Evolutionary conservation across 2,113 vertebrate species (phyloP), one percentile per base, ranked within the genome.

Genomic region (Triplophysa dalaica): DNA sequence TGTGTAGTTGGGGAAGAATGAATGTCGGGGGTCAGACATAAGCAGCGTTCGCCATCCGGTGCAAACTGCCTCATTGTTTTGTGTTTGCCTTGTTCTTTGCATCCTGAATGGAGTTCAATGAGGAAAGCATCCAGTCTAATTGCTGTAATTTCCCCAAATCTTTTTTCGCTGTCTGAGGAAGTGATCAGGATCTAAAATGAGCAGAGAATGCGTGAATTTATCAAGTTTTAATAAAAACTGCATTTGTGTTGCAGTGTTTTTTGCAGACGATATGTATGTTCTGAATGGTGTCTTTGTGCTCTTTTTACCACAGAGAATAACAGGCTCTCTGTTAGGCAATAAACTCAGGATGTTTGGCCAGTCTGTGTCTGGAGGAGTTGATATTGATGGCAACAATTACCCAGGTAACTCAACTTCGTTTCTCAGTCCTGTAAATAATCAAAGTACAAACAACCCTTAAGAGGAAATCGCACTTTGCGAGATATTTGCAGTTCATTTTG

Each of bases 381-480:
- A 96, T 88, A 90, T 89, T 78, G 95, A 96, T 88, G 87, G 91
- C 81, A 96, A 96, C 87, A 94, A 94, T 43, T 96, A 95, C 89
- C 81, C 93, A 89, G 95, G 95, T 96, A 87, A 85, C 8, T 2
- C 17, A 8, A n/a, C 21, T 21, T 58, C 50, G 6, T 16, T 54
- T 58, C 2, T 58, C 19, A 2, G 7, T 58, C 19, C 2, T n/a
- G 54, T 58, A 58, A 58, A 58, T 58, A 58, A n/a, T n/a, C 54
- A 10, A 21, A 0, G 54, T 58, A n/a, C 1, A 8, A 58, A 58
- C 54, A 58, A 9, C 54, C 9, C 2, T 21, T 21, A 1, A 21
- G 54, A 9, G 54, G 19, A 58, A 58, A 21, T 58, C 7, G 3
- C 19, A 21, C 54, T 19, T 4, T 54, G 50, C 50, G 0, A 5